phyloP scores from a whole-genome alignment of 2,797 vertebrate species.

The Heterohyrax brucei region DNA sequence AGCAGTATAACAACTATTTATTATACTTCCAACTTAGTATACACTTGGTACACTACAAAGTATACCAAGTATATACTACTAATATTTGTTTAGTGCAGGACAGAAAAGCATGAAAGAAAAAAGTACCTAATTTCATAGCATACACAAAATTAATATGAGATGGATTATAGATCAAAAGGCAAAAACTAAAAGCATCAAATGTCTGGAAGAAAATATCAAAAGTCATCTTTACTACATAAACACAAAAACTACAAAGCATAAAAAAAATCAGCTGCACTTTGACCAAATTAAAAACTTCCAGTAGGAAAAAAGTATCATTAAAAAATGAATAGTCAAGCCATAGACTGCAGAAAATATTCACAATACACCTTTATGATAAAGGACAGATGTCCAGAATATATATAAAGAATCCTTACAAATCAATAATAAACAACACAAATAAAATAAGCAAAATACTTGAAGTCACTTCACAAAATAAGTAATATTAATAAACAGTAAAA shows the following conservation, averaged over 20 bases:
- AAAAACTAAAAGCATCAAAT: background rate
- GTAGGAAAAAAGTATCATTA: background rate
- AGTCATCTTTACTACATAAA: background rate
- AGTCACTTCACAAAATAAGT: background rate
- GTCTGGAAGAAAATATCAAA: background rate
- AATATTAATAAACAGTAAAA: background rate
- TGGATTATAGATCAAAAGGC: background rate
- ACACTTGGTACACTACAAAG: too few relatives aligned
- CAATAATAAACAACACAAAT: background rate
- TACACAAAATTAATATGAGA: background rate
- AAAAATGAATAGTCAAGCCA: background rate
- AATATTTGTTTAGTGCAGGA: background rate
- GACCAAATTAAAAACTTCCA: background rate
- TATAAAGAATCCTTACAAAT: background rate
- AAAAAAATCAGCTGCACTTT: background rate
- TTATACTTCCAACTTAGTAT: too few relatives aligned
- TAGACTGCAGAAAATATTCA: background rate
- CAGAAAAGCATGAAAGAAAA: background rate
- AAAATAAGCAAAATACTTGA: background rate
- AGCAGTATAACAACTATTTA: background rate
- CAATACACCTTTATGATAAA: background rate
- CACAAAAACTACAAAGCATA: background rate
- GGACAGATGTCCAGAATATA: background rate
- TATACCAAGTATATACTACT: too few relatives aligned
- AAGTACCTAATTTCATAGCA: background rate